phyloP scores from a whole-genome alignment of 2,797 vertebrate genomes.

The Serranus cabrilla region DNA sequence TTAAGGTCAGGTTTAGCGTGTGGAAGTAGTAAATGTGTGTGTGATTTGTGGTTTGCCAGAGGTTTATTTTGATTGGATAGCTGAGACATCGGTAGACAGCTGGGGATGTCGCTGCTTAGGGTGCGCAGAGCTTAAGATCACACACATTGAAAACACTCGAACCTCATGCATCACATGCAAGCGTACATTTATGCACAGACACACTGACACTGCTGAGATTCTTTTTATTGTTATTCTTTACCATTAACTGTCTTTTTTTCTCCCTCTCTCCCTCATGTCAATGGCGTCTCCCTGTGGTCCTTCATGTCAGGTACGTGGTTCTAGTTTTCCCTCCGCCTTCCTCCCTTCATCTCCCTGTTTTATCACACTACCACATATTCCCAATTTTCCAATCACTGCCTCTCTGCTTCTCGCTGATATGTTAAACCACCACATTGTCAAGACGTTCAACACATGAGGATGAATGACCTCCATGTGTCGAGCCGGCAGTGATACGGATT shows the following conservation, averaged over 20 bases:
- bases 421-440: constrained; percentile 42
- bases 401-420: constrained; percentile 39
- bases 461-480: constrained; percentile 59
- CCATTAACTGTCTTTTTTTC: constrained; percentile 33
- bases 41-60: constrained; percentile 49
- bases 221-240: constrained; percentile 36
- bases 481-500: constrained; percentile 35
- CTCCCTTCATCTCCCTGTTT: constrained; percentile 9
- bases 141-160: constrained; percentile 21
- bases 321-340: constrained; percentile 6
- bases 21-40: constrained; percentile 22
- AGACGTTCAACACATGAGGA: constrained; percentile 42
- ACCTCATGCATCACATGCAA: constrained; percentile 35
- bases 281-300: constrained; percentile 32
- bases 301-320: constrained; percentile 75
- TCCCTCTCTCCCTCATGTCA: constrained; percentile 44
- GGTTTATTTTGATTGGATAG: constrained; percentile 60
- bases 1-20: constrained; percentile 41
- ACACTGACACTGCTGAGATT: constrained; percentile 25
- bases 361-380: constrained; percentile 29
- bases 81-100: constrained; percentile 54
- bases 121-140: constrained; percentile 22
- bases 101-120: constrained; percentile 43
- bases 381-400: constrained; percentile 48
- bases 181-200: constrained; percentile 35